Conservation (phyloP, 2,797 vertebrate species). For the Trachops cirrhosus region DNA sequence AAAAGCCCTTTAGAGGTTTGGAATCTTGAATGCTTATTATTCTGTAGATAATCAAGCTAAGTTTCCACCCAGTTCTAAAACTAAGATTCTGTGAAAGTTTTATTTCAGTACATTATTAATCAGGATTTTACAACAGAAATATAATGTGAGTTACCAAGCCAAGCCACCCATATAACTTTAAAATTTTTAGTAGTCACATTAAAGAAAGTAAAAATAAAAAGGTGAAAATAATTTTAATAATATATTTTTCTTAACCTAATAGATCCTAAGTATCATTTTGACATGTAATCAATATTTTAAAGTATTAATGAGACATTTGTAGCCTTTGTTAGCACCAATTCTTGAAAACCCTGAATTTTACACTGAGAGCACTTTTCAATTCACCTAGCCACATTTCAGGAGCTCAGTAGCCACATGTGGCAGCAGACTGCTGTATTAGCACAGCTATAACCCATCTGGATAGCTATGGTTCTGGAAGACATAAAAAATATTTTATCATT, state of each 20-base stretch:
- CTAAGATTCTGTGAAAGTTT: neutral
- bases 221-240: neutral
- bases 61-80: neutral
- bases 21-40: neutral
- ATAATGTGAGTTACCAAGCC: neutral
- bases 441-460: neutral
- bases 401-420: neutral
- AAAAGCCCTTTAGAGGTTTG: neutral
- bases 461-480: neutral
- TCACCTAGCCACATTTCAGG: neutral
- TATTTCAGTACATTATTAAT: neutral
- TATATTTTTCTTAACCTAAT: neutral
- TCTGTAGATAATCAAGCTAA: neutral
- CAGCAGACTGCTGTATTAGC: neutral
- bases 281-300: neutral
- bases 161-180: neutral
- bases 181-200: neutral
- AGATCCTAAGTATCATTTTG: neutral
- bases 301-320: neutral
- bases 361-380: neutral
- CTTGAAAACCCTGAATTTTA: neutral
- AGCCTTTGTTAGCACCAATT: neutral
- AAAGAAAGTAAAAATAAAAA: neutral
- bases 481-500: conserved; percentile 10
- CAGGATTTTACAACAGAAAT: neutral